These are phyloP conservation scores for Morus bassanus DNA, from an alignment of 2,797 vertebrate species.

Conservation along the genomic window DNA sequence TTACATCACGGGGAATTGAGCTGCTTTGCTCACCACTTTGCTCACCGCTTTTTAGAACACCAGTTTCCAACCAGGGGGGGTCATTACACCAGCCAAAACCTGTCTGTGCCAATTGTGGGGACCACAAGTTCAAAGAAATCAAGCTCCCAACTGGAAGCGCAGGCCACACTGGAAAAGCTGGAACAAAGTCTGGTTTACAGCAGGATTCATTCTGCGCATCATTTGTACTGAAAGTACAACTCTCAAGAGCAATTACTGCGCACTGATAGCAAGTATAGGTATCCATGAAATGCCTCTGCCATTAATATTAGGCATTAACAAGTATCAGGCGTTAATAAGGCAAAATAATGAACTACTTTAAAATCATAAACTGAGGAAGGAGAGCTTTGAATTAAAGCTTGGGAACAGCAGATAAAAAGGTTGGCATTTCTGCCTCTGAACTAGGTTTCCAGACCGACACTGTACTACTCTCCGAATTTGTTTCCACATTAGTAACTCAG, in stretches of 20 bases:
- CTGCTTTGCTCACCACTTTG: not conserved
- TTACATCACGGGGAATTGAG: not conserved
- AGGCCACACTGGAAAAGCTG: not conserved
- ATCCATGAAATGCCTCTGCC: not conserved
- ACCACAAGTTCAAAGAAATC: not conserved
- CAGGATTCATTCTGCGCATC: not conserved
- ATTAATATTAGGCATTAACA: not conserved
- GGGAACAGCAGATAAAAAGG: not conserved
- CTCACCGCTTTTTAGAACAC: not conserved
- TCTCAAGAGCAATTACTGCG: not conserved
- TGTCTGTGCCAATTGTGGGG: fast-evolving
- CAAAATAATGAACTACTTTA: not conserved
- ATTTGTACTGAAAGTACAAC: not conserved
- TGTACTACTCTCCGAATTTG: not conserved
- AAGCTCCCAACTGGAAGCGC: not conserved
- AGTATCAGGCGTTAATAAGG: not conserved
- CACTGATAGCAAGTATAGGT: not conserved
- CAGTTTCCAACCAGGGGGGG: not conserved
- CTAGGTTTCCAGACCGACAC: not conserved
- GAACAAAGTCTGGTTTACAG: not conserved
- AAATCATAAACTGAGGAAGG: not conserved
- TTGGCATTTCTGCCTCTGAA: not conserved
- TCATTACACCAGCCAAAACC: not conserved
- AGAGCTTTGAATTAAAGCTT: not conserved
- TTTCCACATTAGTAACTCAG: not conserved